phyloP scores from a whole-genome alignment of 2,113 vertebrate genomes.

The Siniperca chuatsi region DNA sequence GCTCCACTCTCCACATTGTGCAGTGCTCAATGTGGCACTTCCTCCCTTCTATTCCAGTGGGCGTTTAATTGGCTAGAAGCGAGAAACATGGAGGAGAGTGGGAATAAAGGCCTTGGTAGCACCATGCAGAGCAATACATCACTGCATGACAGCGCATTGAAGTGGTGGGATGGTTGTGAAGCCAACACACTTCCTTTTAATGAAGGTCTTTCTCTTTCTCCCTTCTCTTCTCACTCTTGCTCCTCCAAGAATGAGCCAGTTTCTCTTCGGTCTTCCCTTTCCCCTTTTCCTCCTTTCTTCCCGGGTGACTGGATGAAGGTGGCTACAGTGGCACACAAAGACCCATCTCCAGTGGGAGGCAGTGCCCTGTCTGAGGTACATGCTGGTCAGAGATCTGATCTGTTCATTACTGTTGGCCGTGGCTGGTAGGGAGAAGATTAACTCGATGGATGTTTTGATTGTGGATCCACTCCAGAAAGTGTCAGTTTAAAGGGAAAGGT shows the following conservation, averaged over 20 bases:
- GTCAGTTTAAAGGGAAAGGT: constrained; percentile 52
- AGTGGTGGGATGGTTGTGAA: constrained; percentile 76
- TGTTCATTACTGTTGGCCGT: constrained; percentile 66
- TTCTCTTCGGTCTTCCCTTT: constrained; percentile 39
- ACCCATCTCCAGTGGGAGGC: constrained; percentile 3
- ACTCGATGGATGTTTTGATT: constrained; percentile 56
- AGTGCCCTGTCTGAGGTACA: constrained; percentile 33
- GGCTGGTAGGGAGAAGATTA: constrained; percentile 46
- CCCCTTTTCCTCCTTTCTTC: constrained; percentile 24
- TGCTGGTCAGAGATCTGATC: constrained; percentile 53
- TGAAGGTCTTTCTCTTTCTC: constrained; percentile 69
- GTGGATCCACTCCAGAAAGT: constrained; percentile 31
- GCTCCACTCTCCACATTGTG: constrained; percentile 62
- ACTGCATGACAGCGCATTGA: constrained; percentile 78
- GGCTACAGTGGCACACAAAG: constrained; percentile 18
- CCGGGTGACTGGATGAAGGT: constrained; percentile 29
- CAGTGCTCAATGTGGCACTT: constrained; percentile 68
- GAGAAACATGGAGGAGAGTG: constrained; percentile 69
- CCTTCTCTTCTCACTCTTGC: constrained; percentile 37
- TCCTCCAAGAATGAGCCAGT: constrained; percentile 39
- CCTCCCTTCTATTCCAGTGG: constrained; percentile 69
- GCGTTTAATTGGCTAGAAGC: constrained; percentile 82
- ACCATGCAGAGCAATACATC: constrained; percentile 80
- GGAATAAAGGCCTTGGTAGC: constrained; percentile 76
- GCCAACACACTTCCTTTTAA: constrained; percentile 77